These are phyloP conservation scores for Drosophila trichaetosa DNA, from an alignment of 2,888 invertebrate genomes.

Conservation along the genomic window DNA sequence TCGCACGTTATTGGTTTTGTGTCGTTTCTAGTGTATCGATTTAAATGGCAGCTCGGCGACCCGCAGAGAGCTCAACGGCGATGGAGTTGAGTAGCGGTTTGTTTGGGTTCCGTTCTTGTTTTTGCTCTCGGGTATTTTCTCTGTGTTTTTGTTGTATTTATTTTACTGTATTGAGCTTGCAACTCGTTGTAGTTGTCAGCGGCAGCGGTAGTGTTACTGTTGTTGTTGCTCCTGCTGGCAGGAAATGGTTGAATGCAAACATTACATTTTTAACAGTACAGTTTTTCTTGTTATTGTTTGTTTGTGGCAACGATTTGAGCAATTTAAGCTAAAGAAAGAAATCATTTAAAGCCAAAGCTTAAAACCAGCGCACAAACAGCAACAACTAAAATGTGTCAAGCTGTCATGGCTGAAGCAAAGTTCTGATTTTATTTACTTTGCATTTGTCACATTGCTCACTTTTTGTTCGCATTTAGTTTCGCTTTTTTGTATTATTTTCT, in stretches of 20 bases:
- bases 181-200: constrained; percentile 51
- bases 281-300: constrained; percentile 25
- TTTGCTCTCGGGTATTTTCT: not conserved
- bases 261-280: constrained; percentile 71
- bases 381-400: constrained; percentile 28
- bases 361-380: constrained; percentile 13
- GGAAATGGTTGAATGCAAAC: constrained; percentile 74
- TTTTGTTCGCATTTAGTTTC: not conserved
- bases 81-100: constrained; percentile 34
- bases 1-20: constrained; percentile 69
- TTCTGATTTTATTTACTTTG: constrained; percentile 31
- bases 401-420: constrained; percentile 25
- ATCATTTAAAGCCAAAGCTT: not conserved
- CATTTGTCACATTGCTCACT: constrained; percentile 30
- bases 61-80: constrained; percentile 32
- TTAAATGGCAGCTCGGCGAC: constrained; percentile 59
- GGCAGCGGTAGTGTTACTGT: constrained; percentile 41
- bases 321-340: constrained; percentile 23
- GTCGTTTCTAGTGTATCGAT: constrained; percentile 74
- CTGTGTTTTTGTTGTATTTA: not conserved
- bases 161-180: constrained; percentile 27
- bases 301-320: constrained; percentile 22
- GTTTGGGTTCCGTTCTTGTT: constrained; percentile 26
- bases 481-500: not conserved
- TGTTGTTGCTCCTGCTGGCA: constrained; percentile 42